phyloP scores from a whole-genome alignment of 2,797 vertebrate species.

The Menidia menidia region DNA sequence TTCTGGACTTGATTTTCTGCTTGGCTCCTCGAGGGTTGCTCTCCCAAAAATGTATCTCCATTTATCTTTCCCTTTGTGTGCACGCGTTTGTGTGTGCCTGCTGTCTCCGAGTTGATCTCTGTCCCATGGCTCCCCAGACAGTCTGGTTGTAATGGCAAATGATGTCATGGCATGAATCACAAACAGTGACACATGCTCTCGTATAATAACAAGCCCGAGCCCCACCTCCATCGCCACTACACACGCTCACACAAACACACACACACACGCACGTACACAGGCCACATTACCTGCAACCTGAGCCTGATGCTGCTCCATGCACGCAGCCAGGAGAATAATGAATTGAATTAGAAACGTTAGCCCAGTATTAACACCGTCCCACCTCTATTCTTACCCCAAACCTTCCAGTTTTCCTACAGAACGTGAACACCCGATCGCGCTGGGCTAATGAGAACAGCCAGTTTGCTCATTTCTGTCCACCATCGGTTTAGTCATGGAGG shows the following conservation, averaged over 20 bases:
- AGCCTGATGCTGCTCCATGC: constrained; percentile 60
- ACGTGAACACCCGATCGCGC: constrained; percentile 31
- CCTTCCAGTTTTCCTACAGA: constrained; percentile 24
- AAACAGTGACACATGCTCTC: constrained; percentile 78
- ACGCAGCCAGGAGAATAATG: constrained; percentile 65
- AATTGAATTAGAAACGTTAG: constrained; percentile 76
- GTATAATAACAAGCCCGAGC: constrained; percentile 72
- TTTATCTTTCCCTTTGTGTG: constrained; percentile 14
- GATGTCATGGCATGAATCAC: constrained; percentile 84
- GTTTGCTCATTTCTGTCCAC: background rate
- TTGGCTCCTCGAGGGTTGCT: background rate
- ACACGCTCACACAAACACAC: constrained; percentile 33
- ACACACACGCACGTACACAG: constrained; percentile 26
- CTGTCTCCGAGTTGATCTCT: constrained; percentile 72
- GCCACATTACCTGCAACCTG: constrained; percentile 79
- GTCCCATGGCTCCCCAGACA: constrained; percentile 77
- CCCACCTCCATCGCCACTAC: constrained; percentile 23
- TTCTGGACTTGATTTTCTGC: background rate
- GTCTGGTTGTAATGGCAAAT: constrained; percentile 82
- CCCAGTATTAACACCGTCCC: constrained; percentile 58
- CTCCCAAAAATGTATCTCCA: background rate
- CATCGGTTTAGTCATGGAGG: background rate
- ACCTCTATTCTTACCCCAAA: constrained; percentile 54
- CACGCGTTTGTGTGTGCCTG: constrained; percentile 19
- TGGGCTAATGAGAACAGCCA: background rate